These are phyloP conservation scores for Chalcosyrphus nemorum DNA, from an alignment of 2,888 invertebrate species.

Conservation along the genomic window DNA sequence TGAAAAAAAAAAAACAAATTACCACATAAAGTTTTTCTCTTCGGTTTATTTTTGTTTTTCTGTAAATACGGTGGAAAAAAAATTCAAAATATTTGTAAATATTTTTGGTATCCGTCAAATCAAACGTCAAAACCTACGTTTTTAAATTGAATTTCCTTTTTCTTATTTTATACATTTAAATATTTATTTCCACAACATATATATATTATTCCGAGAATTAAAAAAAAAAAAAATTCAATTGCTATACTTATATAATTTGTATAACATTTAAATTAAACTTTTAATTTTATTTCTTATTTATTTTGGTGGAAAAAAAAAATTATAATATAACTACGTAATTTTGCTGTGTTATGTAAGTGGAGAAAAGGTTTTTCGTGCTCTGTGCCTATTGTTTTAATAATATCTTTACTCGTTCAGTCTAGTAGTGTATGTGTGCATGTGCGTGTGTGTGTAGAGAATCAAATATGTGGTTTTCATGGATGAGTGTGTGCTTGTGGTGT, in stretches of 20 bases:
- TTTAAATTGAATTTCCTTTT: background rate
- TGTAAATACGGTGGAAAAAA: background rate
- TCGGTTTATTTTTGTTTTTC: constrained; percentile 27
- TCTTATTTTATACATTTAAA: too few species aligned
- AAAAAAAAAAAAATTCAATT: background rate
- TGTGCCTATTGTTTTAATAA: background rate
- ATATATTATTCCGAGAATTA: too few species aligned
- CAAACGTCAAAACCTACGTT: background rate
- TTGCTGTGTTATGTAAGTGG: constrained; percentile 3
- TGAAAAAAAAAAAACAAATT: constrained; percentile 15
- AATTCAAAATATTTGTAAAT: constrained; percentile 9
- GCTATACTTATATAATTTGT: background rate
- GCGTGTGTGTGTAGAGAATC: background rate
- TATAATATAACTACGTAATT: too few species aligned
- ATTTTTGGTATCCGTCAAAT: background rate
- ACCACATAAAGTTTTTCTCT: constrained; percentile 7
- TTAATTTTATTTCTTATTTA: background rate
- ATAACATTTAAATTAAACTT: background rate
- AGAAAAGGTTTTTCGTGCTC: background rate
- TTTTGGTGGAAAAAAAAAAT: too few species aligned
- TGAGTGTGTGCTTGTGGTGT: background rate
- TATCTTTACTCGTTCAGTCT: background rate
- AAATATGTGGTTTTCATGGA: background rate
- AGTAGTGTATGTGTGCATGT: background rate
- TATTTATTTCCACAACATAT: too few species aligned